Percentiles rank a stretch among this genome's conserved stretches.
phyloP scores from a whole-genome alignment of 2,113 vertebrate genomes.

The Macquaria ambigua region DNA sequence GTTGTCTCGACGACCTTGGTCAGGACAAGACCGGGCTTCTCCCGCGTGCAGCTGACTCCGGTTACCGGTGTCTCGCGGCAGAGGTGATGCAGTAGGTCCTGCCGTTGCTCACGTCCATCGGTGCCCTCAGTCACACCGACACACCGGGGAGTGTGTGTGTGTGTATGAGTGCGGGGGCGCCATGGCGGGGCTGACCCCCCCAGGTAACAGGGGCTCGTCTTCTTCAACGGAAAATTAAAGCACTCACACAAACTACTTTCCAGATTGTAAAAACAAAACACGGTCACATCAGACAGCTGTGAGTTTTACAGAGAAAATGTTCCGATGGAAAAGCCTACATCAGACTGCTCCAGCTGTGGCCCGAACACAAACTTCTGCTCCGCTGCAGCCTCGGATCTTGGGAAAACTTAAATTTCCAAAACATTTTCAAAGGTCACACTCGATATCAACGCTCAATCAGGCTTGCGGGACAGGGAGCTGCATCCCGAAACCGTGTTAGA shows the following conservation, averaged over 20 bases:
- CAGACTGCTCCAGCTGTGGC: constrained; percentile 41
- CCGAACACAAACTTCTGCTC: constrained; percentile 25
- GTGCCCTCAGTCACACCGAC: constrained; percentile 37
- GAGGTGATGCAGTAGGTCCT: constrained; percentile 41
- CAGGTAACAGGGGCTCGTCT: constrained; percentile 48
- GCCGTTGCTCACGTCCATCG: constrained; percentile 55
- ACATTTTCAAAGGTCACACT: constrained; percentile 47
- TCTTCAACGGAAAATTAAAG: constrained; percentile 47
- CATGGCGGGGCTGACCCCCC: constrained; percentile 67
- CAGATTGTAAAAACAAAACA: constrained; percentile 22
- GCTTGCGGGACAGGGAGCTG: too few species aligned
- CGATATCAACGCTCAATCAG: background rate
- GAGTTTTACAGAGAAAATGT: constrained; percentile 24
- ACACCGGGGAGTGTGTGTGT: constrained; percentile 40
- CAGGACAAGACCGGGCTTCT: background rate
- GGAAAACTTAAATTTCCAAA: constrained; percentile 62
- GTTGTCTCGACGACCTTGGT: constrained; percentile 13
- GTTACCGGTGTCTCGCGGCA: constrained; percentile 43
- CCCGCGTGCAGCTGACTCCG: constrained; percentile 9
- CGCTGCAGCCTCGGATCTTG: constrained; percentile 37
- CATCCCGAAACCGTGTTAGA: background rate
- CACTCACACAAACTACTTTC: constrained; percentile 6
- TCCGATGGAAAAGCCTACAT: constrained; percentile 60
- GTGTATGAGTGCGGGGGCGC: constrained; percentile 3
- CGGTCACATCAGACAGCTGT: constrained; percentile 45